phyloP scores from a whole-genome alignment of 2,113 vertebrate genomes.

The pig (Sus scrofa) region DNA sequence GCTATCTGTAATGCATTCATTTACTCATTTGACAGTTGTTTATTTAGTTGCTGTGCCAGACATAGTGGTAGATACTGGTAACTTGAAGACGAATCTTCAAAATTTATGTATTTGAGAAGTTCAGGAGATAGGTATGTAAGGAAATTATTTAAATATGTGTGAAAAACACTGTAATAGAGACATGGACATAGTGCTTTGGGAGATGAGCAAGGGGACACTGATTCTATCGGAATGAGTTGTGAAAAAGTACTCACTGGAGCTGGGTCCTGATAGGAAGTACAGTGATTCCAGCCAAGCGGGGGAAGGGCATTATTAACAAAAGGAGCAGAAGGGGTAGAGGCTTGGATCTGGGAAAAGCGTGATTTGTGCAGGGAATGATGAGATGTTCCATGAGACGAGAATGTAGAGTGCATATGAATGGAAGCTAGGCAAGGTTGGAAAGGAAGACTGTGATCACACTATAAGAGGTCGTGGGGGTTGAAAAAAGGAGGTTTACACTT shows the following conservation, averaged over 20 bases:
- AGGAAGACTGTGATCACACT: not conserved
- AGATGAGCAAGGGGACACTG: not conserved
- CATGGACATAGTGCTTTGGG: not conserved
- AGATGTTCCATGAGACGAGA: not conserved
- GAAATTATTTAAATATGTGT: constrained; percentile 18
- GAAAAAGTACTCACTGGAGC: not conserved
- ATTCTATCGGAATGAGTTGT: not conserved
- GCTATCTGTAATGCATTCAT: not conserved
- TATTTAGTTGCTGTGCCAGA: not conserved
- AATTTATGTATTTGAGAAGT: constrained; percentile 1
- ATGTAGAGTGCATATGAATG: not conserved
- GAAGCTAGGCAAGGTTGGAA: not conserved
- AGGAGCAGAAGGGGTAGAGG: not conserved
- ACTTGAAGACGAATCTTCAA: not conserved
- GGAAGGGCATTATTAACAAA: not conserved
- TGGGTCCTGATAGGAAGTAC: not conserved
- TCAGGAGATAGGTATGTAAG: not conserved
- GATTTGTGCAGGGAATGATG: not conserved
- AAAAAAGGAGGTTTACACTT: not conserved
- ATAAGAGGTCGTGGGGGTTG: not conserved
- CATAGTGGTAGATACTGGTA: not conserved
- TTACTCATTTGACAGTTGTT: constrained; percentile 16
- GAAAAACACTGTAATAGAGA: not conserved
- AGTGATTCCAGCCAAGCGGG: not conserved
- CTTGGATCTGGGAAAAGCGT: not conserved